Conservation (phyloP, 1,140 invertebrate species). For the Drosophila mauritiana region DNA sequence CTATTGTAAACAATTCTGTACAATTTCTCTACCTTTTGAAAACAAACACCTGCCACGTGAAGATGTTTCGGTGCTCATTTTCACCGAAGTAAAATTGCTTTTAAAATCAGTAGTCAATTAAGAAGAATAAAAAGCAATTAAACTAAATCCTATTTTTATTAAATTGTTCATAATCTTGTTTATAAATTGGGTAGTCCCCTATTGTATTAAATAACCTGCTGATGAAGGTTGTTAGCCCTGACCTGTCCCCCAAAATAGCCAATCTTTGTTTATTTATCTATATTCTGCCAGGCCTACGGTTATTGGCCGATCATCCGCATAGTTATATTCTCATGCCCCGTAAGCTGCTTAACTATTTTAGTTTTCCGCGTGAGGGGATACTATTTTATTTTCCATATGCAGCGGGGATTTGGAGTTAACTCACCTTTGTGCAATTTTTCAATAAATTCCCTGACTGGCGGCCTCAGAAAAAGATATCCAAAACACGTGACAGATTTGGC, state of each 20-base stretch:
- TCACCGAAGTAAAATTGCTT: too few species aligned
- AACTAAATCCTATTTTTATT: too few species aligned
- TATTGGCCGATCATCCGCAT: conserved; percentile 7
- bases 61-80: too few species aligned
- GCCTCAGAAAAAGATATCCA: conserved; percentile 71
- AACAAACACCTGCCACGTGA: too few species aligned
- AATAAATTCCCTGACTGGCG: conserved; percentile 61
- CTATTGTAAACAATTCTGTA: too few species aligned
- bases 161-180: too few species aligned
- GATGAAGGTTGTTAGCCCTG: neutral
- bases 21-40: too few species aligned
- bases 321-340: conserved; percentile 9
- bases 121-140: too few species aligned
- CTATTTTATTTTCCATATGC: conserved; percentile 20
- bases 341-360: conserved; percentile 58
- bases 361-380: conserved; percentile 43
- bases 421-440: conserved; percentile 73
- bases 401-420: conserved; percentile 15
- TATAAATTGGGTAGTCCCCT: too few species aligned
- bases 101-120: too few species aligned
- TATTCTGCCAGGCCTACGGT: conserved; percentile 3
- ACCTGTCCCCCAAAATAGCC: conserved; percentile 10
- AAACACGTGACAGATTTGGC: conserved; percentile 80
- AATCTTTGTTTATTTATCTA: conserved; percentile 44
- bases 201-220: neutral